phyloP scores from a whole-genome alignment of 2,113 vertebrate species.

The Addax nasomaculatus region DNA sequence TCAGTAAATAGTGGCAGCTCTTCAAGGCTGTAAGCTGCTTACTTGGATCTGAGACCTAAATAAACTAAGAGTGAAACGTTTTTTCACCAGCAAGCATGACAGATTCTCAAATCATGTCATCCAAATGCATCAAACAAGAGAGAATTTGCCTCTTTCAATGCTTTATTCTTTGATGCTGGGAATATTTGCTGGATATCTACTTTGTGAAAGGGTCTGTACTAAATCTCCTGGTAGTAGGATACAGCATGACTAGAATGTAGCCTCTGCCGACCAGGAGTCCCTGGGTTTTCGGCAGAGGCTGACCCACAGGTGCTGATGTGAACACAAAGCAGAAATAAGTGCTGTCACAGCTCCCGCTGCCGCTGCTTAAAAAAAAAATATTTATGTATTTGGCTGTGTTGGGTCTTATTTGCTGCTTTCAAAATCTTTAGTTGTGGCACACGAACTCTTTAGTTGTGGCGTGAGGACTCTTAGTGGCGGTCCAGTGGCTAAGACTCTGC shows the following conservation, averaged over 20 bases:
- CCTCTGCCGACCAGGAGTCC: neutral
- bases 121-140: accelerated
- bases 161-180: neutral
- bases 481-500: neutral
- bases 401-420: neutral
- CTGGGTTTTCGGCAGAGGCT: neutral
- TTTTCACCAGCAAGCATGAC: neutral
- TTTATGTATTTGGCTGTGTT: neutral
- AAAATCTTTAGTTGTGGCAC: neutral
- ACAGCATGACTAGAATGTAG: neutral
- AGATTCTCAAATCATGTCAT: neutral
- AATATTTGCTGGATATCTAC: too few species aligned
- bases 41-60: neutral
- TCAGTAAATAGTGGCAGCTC: neutral
- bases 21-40: neutral
- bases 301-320: neutral
- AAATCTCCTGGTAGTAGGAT: neutral
- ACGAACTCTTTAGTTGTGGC: neutral
- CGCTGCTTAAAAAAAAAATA: neutral
- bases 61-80: neutral
- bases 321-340: neutral
- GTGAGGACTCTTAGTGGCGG: neutral
- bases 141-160: neutral
- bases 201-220: neutral
- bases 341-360: accelerated